Conservation (phyloP, 2,113 vertebrate genomes). For the Cheirogaleus medius region DNA sequence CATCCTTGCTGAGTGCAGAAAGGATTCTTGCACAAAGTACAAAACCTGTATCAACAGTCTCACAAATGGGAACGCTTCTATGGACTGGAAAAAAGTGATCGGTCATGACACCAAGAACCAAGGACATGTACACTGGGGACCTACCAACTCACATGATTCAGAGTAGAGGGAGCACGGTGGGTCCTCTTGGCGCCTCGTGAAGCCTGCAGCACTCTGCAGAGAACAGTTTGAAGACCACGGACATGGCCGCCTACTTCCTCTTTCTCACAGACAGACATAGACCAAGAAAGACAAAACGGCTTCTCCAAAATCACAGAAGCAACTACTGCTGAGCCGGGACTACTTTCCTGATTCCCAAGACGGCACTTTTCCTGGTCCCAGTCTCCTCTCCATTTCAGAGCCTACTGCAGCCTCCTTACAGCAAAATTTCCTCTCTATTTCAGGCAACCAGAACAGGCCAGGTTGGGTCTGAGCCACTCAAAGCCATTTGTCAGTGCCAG, state of each 20-base stretch:
- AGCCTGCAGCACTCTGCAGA: not conserved
- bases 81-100: not conserved
- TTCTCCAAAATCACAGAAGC: not conserved
- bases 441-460: constrained; percentile 17
- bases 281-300: not conserved
- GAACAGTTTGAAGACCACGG: not conserved
- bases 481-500: constrained; percentile 44
- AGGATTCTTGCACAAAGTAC: not conserved
- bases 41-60: not conserved
- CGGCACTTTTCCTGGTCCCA: not conserved
- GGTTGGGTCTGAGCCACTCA: not conserved
- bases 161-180: not conserved
- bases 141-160: not conserved
- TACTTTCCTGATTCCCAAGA: not conserved
- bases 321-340: not conserved
- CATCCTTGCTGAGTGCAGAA: not conserved
- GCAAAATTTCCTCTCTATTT: constrained; percentile 41
- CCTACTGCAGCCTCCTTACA: not conserved
- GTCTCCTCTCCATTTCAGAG: not conserved
- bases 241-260: not conserved
- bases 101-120: not conserved
- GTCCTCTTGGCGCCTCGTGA: not conserved
- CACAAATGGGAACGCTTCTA: not conserved
- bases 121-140: not conserved
- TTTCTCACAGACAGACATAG: constrained; percentile 6